Evolutionary conservation across 2,797 vertebrate genomes (phyloP), one percentile per base, ranked within the genome.

Genomic region (Pangasius krempfi): DNA sequence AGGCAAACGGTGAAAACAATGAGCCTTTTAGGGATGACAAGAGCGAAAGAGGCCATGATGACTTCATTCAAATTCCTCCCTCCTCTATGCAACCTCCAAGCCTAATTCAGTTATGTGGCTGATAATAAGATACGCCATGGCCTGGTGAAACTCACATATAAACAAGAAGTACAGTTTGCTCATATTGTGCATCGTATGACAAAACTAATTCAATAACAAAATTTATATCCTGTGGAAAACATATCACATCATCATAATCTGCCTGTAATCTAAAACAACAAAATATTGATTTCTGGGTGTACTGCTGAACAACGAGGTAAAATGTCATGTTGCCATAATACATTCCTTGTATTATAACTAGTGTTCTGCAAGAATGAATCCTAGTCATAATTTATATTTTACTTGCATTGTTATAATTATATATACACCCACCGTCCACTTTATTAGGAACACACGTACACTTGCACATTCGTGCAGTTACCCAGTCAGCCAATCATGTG

Each of bases 1-100:
- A 89, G 58, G 58, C 8, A 52, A 70, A 89, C 5, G 10, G 27
- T 76, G 76, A 62, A 83, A 81, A 91, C 83, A 91, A 86, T 87
- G 70, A 72, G 78, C 81, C 78, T 91, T 91, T 91, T 37, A 88
- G 60, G 68, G 16, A 76, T 66, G 40, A 47, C 84, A 52, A 22
- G 6, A 86, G 54, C 50, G 25, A 80, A 64, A 70, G 37, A 83
- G 33, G 52, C 30, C 76, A 70, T 54, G 58, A 87, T 83, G 50
- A 86, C 66, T 78, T 83, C 60, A 79, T 79, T 84, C 56, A 50
- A 68, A 87, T 62, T 73, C 27, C 50, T 64, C 12, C 25, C 68
- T 70, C 40, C 40, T 56, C 27, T 50, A 8, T 33, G 44, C 16
- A 33, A 30, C 18, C 30, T 66, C 70, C 72, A 66, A 22, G 25